Evolutionary conservation across 2,888 invertebrate genomes (phyloP).

Genomic region (Dynastes tityus): DNA sequence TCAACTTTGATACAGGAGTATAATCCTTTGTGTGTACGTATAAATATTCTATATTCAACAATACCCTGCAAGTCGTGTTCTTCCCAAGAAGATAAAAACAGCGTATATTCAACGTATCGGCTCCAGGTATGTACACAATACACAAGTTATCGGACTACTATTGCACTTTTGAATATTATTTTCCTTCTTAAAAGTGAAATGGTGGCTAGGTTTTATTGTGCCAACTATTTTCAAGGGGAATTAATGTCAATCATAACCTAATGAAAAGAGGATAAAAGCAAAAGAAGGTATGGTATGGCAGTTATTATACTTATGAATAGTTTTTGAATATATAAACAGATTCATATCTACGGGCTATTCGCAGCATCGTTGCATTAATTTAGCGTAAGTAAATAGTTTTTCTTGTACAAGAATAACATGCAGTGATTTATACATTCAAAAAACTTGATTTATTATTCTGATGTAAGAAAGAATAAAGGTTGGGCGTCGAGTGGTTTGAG

Average conservation of each 20-base stretch:
- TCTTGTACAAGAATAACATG: neutral
- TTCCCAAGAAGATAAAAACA: too few species aligned
- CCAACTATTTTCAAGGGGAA: neutral
- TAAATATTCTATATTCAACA: neutral
- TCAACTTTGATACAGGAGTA: neutral
- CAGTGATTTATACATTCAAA: neutral
- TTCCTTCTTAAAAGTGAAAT: neutral
- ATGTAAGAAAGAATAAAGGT: neutral
- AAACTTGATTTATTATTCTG: neutral
- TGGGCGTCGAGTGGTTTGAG: neutral
- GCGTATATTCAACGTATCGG: too few species aligned
- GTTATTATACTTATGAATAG: conserved; percentile 16
- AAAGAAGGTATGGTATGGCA: neutral
- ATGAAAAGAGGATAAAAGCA: neutral
- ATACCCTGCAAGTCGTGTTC: neutral
- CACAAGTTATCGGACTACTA: too few species aligned
- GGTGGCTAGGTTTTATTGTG: neutral
- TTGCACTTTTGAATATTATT: neutral
- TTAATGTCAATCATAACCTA: conserved; percentile 12
- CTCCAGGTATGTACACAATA: too few species aligned
- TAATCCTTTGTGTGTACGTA: neutral
- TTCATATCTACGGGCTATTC: neutral
- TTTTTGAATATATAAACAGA: neutral
- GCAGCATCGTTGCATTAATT: neutral
- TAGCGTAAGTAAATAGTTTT: too few species aligned